Evolutionary conservation across 2,113 vertebrate species (phyloP), one percentile per base, ranked within the genome.

Genomic region (Labrus mixtus): DNA sequence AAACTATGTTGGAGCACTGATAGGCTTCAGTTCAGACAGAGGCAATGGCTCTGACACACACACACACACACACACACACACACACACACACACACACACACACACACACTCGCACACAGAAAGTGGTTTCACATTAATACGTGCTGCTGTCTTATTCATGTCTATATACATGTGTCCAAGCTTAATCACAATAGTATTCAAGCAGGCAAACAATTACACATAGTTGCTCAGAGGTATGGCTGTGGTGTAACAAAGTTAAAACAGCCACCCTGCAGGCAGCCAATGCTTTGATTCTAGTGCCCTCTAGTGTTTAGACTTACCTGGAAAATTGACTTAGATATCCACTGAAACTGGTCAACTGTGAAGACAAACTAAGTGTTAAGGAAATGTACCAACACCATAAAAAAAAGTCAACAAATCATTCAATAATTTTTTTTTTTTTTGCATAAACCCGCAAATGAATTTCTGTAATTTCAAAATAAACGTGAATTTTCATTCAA

Each of bases 211-310:
- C 81, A 81, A 61, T 83, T 74, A 55, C 79, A 67, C 84, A 70
- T 25, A 59, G 65, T 78, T 77, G 84, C 73, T 82, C 73, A 81
- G 84, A 87, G 81, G 82, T 70, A 60, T 73, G 76, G 82, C 83
- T 81, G 76, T 68, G 63, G 73, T 86, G 78, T 63, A 83, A 73
- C 89, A 73, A 63, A 80, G 43, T 81, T 68, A 29, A 83, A 81
- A 73, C 59, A 59, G 48, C 37, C 48, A 13, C 8, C 58, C 67
- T 64, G 77, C 22, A 60, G 64, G 48, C 37, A 59, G 58, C 12
- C 55, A 16, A 93, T 90, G 84, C 79, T 93, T 87, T 91, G 90
- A 87, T 92, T 93, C 82, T 89, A 94, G 86, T 93, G 94, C 93
- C 91, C 93, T 95, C 94, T 95, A 90, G 91, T 93, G 94, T 64